Evolutionary conservation across 2,888 invertebrate genomes (phyloP), one percentile per base, ranked within the genome.

Genomic region (Anodontia alba): DNA sequence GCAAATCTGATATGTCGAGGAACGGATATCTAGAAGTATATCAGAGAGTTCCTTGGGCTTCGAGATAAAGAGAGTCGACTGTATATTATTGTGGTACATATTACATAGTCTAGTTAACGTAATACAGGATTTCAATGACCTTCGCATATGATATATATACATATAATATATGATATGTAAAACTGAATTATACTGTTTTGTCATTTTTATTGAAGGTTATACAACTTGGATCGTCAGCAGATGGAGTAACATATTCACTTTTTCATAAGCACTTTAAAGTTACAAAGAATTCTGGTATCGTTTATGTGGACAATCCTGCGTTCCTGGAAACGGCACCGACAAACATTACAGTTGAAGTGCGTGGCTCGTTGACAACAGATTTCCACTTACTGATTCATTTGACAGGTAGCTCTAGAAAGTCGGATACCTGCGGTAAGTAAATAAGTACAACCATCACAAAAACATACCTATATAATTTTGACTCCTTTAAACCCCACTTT

Each of bases 221-320:
- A 10, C 62, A 62, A 33, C 33, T 62, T 1, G 20, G 29, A 1
- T 62, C 62, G 1, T 17, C 33, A 10, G 33, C 23, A 17, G 23
- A 8, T 17, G 62, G 33, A n/a, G 62, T 62, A 7, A 46, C 70
- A 2, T 80, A 80, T 57, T 42, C 69, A 15, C 70, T 81, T 38
- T 15, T 26, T 2, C 46, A 80, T 49, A 42, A 43, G 31, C 68
- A 81, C 1, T 88, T 88, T 62, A 72, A 67, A 23, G 73, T 88
- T 12, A 88, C 87, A 1, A 72, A 76, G n/a, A 66, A 73, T 15
- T 42, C 42, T 8, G 88, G 88, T 10, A 87, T 87, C 26, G 74
- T 88, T 12, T 88, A 87, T 57, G 85, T 88, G 15, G 72, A 78
- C 5, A 76, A 86, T 49, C 51, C 76, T 0, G 49, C 23, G 0